These are phyloP conservation scores for Hyaena hyaena DNA, from an alignment of 2,113 vertebrate species.

Conservation along the genomic window DNA sequence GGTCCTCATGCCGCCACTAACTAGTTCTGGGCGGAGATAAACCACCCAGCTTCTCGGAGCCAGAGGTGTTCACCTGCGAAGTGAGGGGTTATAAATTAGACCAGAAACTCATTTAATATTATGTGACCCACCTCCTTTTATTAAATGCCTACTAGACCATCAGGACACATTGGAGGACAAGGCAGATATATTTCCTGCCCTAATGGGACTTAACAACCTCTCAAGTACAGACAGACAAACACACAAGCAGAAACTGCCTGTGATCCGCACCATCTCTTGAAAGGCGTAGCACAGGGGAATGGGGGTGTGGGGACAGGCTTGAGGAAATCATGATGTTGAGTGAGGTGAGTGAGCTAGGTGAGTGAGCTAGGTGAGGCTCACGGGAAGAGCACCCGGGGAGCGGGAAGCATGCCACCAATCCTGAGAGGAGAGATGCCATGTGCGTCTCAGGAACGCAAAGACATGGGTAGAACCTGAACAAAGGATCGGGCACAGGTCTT, in stretches of 20 bases:
- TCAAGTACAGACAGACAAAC: neutral
- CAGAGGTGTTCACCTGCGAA: neutral
- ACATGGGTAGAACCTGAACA: neutral
- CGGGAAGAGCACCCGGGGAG: neutral
- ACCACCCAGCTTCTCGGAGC: neutral
- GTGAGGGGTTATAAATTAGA: neutral
- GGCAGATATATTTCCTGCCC: neutral
- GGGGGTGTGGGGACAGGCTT: no score
- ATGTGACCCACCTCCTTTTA: neutral
- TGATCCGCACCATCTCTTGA: neutral
- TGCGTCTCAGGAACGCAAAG: neutral
- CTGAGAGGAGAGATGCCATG: neutral
- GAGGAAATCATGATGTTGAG: neutral
- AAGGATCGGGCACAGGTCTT: neutral
- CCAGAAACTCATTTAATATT: neutral
- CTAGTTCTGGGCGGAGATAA: neutral
- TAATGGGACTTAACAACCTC: neutral
- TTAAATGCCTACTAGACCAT: neutral
- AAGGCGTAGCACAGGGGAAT: neutral
- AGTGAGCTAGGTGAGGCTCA: neutral
- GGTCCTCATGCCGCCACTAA: neutral
- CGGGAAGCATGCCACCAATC: neutral
- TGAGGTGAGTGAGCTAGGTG: neutral
- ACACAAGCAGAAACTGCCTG: neutral
- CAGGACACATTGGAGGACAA: neutral